Evolutionary conservation across 2,113 vertebrate genomes (phyloP).

Genomic region (Glareola pratincola): DNA sequence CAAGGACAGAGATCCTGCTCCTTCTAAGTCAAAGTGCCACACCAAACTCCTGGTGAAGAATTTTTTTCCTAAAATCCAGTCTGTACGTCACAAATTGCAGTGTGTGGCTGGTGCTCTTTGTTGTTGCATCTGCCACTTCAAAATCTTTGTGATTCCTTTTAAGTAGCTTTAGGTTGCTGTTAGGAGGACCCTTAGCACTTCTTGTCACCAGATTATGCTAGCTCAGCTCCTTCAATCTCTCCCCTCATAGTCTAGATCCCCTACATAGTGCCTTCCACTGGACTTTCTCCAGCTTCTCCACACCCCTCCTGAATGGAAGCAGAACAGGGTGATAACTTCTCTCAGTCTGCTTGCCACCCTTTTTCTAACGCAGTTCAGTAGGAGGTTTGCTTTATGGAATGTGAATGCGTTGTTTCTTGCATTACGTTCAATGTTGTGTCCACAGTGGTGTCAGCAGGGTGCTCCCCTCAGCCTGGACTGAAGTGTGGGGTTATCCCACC

Average conservation of each 20-base stretch:
- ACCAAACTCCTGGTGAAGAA: not conserved
- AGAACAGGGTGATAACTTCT: not conserved
- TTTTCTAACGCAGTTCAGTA: not conserved
- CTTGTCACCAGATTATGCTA: not conserved
- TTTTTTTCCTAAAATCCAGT: not conserved
- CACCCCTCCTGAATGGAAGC: not conserved
- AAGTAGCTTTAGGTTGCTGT: not conserved
- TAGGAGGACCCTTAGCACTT: not conserved
- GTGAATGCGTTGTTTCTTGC: not conserved
- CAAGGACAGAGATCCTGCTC: not conserved
- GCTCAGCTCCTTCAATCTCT: not conserved
- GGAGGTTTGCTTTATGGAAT: not conserved
- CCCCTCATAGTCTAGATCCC: not conserved
- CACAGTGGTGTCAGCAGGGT: not conserved
- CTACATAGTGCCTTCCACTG: not conserved
- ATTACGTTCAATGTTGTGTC: accelerated
- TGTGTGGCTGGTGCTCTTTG: not conserved
- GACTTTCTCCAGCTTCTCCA: not conserved
- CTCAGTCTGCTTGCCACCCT: not conserved
- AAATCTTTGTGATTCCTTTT: not conserved
- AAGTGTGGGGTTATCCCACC: not conserved
- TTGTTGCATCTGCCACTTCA: not conserved
- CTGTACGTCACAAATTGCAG: not conserved
- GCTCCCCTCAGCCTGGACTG: not conserved
- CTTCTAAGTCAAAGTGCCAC: not conserved